Evolutionary conservation across 2,888 invertebrate genomes (phyloP), one percentile per base, ranked within the genome.

Genomic region (Drosophila borborema): DNA sequence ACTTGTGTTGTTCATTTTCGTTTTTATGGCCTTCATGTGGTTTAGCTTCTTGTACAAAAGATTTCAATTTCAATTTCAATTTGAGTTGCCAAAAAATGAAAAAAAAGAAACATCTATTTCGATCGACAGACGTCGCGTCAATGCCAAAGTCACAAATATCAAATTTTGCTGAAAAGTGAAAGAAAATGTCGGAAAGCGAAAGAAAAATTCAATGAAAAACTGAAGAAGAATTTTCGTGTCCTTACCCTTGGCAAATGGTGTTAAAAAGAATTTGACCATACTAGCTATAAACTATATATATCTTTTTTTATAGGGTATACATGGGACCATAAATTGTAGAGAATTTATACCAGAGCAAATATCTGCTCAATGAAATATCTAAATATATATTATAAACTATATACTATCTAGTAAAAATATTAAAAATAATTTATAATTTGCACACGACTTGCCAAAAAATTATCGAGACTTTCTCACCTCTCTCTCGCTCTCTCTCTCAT

Each of bases 71-170:
- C 38, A 55, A 68, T 73, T 75, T 80, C n/a, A 59, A 69, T 72
- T 51, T 31, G 51, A 71, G 55, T 28, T 28, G 60, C 28, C 66
- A 74, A 81, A 41, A n/a, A 1, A 23, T 62, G 3, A 46, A 20
- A 6, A 1, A 20, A 62, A 23, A 45, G 12, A 12, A 45, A 14
- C 12, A 34, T 51, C 49, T 85, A 86, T 86, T 83, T 82, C 77
- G 68, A 83, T 85, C 71, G 72, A 61, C 67, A 56, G 53, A 68
- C 70, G 56, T 58, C 51, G 60, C 82, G 81, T 86, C 82, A 82
- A 82, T 82, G 82, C 82, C 82, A 82, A 82, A 82, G 83, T 81
- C 86, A 84, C 70, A 51, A 51, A 84, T 67, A 80, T 85, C 86
- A 83, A 73, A 82, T 85, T 72, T 10, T 41, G 72, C 31, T 59